Evolutionary conservation across 2,113 vertebrate genomes (phyloP).

Genomic region (Salvelinus fontinalis): DNA sequence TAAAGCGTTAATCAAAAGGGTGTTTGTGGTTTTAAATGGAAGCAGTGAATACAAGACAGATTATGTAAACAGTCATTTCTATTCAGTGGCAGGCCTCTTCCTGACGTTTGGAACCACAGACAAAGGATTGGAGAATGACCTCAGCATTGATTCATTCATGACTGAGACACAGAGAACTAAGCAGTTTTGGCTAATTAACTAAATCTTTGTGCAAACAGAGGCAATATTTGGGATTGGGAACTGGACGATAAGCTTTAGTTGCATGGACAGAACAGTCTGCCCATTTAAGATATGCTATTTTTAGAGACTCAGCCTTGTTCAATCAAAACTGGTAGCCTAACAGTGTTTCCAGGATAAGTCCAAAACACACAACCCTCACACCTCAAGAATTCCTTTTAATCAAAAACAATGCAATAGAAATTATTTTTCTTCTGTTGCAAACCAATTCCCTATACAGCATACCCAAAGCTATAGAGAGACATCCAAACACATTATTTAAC

Average conservation of each 20-base stretch:
- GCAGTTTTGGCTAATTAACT: constrained; percentile 47
- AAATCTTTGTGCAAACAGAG: constrained; percentile 36
- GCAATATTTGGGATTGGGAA: constrained; percentile 6
- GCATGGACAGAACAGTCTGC: neutral
- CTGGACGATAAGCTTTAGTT: neutral
- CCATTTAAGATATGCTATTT: constrained; percentile 8
- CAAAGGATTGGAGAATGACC: constrained; percentile 52
- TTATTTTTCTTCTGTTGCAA: neutral
- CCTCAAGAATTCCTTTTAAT: too few relatives aligned
- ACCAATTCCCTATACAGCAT: neutral
- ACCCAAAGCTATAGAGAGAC: neutral
- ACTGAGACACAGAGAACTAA: constrained; percentile 32
- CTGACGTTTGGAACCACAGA: constrained; percentile 51
- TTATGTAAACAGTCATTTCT: constrained; percentile 62
- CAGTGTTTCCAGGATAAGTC: neutral
- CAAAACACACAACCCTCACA: neutral
- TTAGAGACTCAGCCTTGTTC: neutral
- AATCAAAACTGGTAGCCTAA: constrained; percentile 14
- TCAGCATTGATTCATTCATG: constrained; percentile 48
- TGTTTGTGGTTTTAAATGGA: constrained; percentile 40
- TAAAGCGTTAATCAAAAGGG: constrained; percentile 62
- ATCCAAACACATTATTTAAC: neutral
- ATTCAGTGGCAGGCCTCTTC: constrained; percentile 53
- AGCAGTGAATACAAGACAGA: constrained; percentile 52
- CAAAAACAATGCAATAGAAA: neutral